Evolutionary conservation across 2,797 vertebrate species (phyloP).

Genomic region (Gila robusta): DNA sequence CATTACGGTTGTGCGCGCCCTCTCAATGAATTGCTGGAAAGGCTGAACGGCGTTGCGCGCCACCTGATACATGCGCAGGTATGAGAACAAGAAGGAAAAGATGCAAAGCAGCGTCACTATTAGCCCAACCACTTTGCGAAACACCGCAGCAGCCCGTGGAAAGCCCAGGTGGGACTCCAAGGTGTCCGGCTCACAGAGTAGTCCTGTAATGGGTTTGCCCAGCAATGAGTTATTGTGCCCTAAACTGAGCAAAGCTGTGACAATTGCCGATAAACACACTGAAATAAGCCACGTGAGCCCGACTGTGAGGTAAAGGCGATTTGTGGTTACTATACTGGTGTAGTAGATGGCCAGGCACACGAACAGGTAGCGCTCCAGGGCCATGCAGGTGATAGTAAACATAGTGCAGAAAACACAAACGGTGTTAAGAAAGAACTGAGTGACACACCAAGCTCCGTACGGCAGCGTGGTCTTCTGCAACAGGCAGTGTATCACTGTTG

Average conservation of each 20-base stretch:
- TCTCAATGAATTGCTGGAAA: conserved; percentile 66
- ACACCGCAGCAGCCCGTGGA: conserved; percentile 60
- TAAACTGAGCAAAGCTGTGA: conserved; percentile 56
- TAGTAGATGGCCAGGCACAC: conserved; percentile 73
- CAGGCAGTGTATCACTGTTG: conserved; percentile 65
- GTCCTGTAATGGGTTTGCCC: conserved; percentile 46
- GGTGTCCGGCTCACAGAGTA: conserved; percentile 72
- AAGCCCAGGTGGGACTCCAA: conserved; percentile 71
- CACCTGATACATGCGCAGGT: conserved; percentile 68
- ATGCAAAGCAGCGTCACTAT: conserved; percentile 62
- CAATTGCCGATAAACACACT: neutral
- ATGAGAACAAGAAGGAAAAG: conserved; percentile 65
- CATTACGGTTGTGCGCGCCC: conserved; percentile 69
- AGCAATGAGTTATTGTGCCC: neutral
- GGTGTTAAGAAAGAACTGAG: conserved; percentile 66
- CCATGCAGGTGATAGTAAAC: conserved; percentile 73
- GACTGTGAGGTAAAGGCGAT: conserved; percentile 56
- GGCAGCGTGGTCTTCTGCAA: conserved; percentile 58
- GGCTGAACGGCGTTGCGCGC: conserved; percentile 65
- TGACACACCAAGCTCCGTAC: conserved; percentile 66
- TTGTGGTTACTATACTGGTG: conserved; percentile 62
- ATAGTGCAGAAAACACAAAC: conserved; percentile 67
- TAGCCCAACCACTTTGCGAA: conserved; percentile 58
- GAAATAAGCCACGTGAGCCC: conserved; percentile 65
- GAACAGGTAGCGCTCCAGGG: conserved; percentile 74